Base-by-base conservation (phyloP, 2,888 invertebrate species). In the Drosophila paranaensis region DNA sequence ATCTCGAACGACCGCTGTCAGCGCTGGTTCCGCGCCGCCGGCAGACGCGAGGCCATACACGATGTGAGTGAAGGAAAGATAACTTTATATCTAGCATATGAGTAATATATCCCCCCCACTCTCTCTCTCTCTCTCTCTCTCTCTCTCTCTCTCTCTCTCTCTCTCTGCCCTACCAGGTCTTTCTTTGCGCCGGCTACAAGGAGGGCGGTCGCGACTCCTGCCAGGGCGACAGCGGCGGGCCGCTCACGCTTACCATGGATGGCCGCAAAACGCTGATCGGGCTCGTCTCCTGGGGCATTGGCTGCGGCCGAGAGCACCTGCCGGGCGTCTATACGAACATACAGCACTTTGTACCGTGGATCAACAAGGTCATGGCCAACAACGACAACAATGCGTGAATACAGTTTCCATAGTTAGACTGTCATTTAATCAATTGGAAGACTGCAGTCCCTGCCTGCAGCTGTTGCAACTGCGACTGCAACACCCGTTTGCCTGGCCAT, bases 281-380 rank as follows among this genome's bases (percentile, higher is more conserved):
- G 0, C 94, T 98, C 0, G 98, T 93, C 6, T 97, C 97, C 0
- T 98, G 97, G 97, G 97, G 97, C 69, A 97, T 97, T 79, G 97
- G 97, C 64, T 98, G 98, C 87, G 98, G 97, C 0, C 94, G 97
- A 0, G 97, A 97, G 88, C 97, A 97, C 87, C 93, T 98, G 9
- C 98, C 98, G 0, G 97, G 97, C 2, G 97, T 98, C 6, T 98
- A 98, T 91, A 98, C 98, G 1, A 97, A 98, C 88, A 97, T 98
- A 90, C 97, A 97, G 91, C 97, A 97, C 91, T 98, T 97, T 91
- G 97, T 97, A 78, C 97, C 97, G 25, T 97, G 97, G 97, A 96
- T 97, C 57, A 96, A 97, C 88, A 96, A 97, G 93, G 95, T 97
- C 35, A 95, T 97, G 93, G 92, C 92, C 71, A 93, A 93, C 71